These are phyloP conservation scores for Pandemis cinnamomeana DNA, from an alignment of 2,888 invertebrate genomes.

Conservation along the genomic window DNA sequence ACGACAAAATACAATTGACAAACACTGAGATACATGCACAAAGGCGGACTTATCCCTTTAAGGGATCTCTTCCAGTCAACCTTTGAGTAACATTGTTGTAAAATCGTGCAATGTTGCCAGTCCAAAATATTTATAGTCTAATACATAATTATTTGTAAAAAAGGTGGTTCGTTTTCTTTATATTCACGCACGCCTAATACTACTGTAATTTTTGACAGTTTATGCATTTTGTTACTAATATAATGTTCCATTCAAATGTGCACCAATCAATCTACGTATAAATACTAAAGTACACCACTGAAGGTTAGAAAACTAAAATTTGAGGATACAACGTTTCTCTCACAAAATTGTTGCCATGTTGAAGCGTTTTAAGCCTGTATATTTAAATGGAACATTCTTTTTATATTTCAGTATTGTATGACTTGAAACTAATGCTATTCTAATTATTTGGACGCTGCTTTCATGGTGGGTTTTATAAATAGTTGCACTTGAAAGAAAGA, in stretches of 20 bases:
- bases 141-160: neutral
- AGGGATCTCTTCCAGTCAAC: no score
- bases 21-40: no score
- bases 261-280: neutral
- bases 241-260: constrained; percentile 11
- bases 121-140: neutral
- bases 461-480: constrained; percentile 73
- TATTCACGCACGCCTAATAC: constrained; percentile 13
- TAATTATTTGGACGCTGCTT: constrained; percentile 82
- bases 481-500: constrained; percentile 84
- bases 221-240: constrained; percentile 21
- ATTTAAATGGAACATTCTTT: constrained; percentile 23
- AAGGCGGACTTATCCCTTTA: no score
- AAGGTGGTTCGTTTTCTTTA: constrained; percentile 5
- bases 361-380: no score
- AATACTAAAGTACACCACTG: neutral
- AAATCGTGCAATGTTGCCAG: no score
- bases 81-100: no score
- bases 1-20: no score
- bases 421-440: constrained; percentile 53
- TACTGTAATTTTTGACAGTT: neutral
- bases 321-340: no score
- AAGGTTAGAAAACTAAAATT: neutral
- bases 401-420: constrained; percentile 37
- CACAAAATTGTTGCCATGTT: no score